Percentiles rank a stretch among this genome's conserved stretches.
Conservation (phyloP, 1,140 invertebrate genomes). For the Pemphigus obesinymphae region DNA sequence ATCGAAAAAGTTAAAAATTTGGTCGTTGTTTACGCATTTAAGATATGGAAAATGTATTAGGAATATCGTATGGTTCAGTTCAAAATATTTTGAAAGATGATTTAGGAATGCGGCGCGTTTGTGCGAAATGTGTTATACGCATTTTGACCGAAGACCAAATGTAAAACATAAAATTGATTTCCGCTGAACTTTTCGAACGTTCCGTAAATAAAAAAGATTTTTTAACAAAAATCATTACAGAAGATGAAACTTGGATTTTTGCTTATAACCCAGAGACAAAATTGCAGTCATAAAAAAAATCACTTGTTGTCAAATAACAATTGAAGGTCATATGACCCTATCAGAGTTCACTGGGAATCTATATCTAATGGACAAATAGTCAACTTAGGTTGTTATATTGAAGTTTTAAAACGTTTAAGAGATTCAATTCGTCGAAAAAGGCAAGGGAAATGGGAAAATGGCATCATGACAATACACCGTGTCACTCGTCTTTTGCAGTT, state of each 20-base stretch:
- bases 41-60: not conserved
- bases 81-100: conserved; percentile 14
- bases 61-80: conserved; percentile 8
- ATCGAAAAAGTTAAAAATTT: not conserved
- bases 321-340: conserved; percentile 45
- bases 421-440: conserved; percentile 5
- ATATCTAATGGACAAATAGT: conserved; percentile 40
- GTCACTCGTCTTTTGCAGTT: conserved; percentile 44
- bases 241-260: conserved; percentile 14
- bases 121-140: conserved; percentile 21
- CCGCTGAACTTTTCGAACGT: conserved; percentile 4
- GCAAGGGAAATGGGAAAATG: not conserved
- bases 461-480: conserved; percentile 45
- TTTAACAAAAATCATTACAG: not conserved
- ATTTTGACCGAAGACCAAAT: conserved; percentile 21
- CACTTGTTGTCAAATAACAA: conserved; percentile 4
- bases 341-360: conserved; percentile 39
- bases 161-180: not conserved
- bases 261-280: conserved; percentile 36
- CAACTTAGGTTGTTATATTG: conserved; percentile 43
- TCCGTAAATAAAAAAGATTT: not conserved
- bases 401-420: conserved; percentile 43
- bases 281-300: conserved; percentile 10
- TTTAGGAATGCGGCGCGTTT: conserved; percentile 5
- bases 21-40: conserved; percentile 1